Evolutionary conservation across 2,888 invertebrate species (phyloP), one percentile per base, ranked within the genome.

Genomic region (Drosophila setosimentum): DNA sequence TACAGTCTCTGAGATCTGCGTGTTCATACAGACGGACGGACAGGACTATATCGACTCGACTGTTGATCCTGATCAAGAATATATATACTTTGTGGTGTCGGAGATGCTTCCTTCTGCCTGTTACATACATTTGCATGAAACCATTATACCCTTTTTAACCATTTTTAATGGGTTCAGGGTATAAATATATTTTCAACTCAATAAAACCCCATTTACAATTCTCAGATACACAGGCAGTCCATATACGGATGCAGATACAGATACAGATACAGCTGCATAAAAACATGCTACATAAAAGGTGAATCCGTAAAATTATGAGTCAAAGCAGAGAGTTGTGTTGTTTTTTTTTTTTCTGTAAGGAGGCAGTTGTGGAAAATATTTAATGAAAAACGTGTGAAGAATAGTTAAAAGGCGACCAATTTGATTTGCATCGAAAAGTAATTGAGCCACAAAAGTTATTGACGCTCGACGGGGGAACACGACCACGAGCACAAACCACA

Each of bases 381-480:
- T 82, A 86, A 88, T 86, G 85, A 82, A 83, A 91, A 91, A 91
- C 89, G 91, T 91, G 91, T 91, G 91, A 90, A 91, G 89, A 86
- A 89, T 91, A 80, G 90, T 87, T 87, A 82, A 90, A 80, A 84
- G 85, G 84, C 84, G 80, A 71, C 81, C 87, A 90, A 89, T 91
- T 90, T 90, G 89, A 91, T 91, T 91, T 91, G 88, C 91, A 91
- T 91, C 83, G 80, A 82, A 91, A 85, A 89, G 89, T 87, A 90
- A 91, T 91, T 89, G 91, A 82, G 85, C 80, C 89, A 88, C 80
- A 87, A 83, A 89, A 81, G 84, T 86, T 89, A 89, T 89, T 83
- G 80, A 71, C 71, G 83, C 84, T 53, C 85, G 68, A 78, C 86
- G 88, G 85, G 83, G 88, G 85, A 86, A 88, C 86, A 79, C 77